Evolutionary conservation across 1,140 invertebrate species (phyloP).

Genomic region (honey bee (Apis mellifera)): DNA sequence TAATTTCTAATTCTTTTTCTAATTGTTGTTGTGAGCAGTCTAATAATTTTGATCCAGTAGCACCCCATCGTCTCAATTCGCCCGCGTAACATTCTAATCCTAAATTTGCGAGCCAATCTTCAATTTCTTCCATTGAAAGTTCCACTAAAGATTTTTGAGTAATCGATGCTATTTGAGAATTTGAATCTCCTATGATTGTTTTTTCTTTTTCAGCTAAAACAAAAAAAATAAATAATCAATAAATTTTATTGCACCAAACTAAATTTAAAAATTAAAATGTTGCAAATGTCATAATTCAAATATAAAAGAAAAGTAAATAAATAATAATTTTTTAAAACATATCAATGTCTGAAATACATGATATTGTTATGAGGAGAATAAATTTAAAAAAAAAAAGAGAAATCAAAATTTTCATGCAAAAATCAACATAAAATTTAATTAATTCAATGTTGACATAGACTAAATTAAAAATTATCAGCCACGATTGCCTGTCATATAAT

Average conservation of each 20-base stretch:
- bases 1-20: conserved; percentile 94
- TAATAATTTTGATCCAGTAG: conserved; percentile 90
- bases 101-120: conserved; percentile 93
- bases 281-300: neutral
- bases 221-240: neutral
- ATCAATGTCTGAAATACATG: neutral
- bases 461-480: neutral
- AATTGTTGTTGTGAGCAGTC: conserved; percentile 90
- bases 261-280: neutral
- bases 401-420: conserved; percentile 26
- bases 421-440: neutral
- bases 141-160: conserved; percentile 85
- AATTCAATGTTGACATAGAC: neutral
- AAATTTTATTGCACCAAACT: neutral
- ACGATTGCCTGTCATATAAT: conserved; percentile 36
- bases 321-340: neutral
- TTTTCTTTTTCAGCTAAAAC: conserved; percentile 87
- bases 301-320: neutral
- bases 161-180: conserved; percentile 66
- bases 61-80: conserved; percentile 91
- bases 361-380: neutral
- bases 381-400: neutral
- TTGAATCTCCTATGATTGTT: conserved; percentile 79
- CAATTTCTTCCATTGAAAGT: conserved; percentile 92
- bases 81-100: conserved; percentile 92